Evolutionary conservation across 2,797 vertebrate genomes (phyloP), one percentile per base, ranked within the genome.

Genomic region (Xenops minutus): DNA sequence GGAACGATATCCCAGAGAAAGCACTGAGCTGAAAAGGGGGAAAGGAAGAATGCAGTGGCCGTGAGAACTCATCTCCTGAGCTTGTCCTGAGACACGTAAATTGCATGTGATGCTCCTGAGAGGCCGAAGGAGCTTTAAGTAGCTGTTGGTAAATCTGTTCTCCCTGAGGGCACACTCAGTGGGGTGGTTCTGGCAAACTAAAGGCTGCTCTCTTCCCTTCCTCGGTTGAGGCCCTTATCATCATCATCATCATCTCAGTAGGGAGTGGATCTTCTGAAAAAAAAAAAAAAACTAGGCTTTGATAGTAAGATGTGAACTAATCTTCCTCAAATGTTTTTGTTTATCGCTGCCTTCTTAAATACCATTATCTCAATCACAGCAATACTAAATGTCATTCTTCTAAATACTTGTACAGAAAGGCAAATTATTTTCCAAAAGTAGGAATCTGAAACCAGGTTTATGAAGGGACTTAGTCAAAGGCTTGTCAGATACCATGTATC

Each of bases 241-340:
- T 14, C 68, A 73, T 85, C 36, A 30, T 14, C 68, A 69, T 29
- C 72, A 74, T 71, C 61, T 74, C 81, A 19, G 56, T 7, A 80
- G 82, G 79, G 78, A 83, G 64, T 74, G 68, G 27, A 24, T 87
- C 63, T n/a, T 66, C 43, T 63, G 66, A 88, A 88, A 59, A 48
- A 90, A 88, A 59, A 48, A 90, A 88, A 77, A 76, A 61, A 14
- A 26, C 13, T 84, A 82, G 55, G 32, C 55, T 93, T 94, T 87
- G 22, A 85, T 74, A n/a, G 6, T 19, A 10, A 3, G 32, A 24
- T 63, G 58, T 80, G 20, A 8, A 67, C 34, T 67, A 58, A 85
- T 56, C 36, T 77, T 27, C 32, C 36, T 76, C 36, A 88, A 54
- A 26, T 62, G 18, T 7, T 81, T 77, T 41, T 41, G 15, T 89